Evolutionary conservation across 2,888 invertebrate species (phyloP), one percentile per base, ranked within the genome.

Genomic region (Drosophila percnosoma): DNA sequence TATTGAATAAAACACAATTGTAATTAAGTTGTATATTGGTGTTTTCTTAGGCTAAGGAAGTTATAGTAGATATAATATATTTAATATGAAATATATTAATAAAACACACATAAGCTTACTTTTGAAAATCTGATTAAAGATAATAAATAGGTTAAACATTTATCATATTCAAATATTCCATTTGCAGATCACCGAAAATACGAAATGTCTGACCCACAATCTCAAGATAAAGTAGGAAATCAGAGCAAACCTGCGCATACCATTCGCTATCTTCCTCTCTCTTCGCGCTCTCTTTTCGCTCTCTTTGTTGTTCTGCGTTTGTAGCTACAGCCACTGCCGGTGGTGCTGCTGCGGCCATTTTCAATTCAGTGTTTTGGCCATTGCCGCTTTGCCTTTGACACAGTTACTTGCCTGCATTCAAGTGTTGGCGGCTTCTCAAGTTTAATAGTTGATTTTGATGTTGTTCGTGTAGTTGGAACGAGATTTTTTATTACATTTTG

Each of bases 371-470:
- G 68, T 62, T 69, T 69, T 72, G 76, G 67, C 74, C 74, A 70
- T 55, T 76, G 74, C 38, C 45, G 64, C 72, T 68, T 76, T 87
- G 89, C 85, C 88, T 85, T 85, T 85, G 90, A 85, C 88, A 85
- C 68, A 85, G 78, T 87, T 87, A 67, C 70, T 82, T 59, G 53
- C 34, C 51, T 36, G 77, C 27, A 31, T 58, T 73, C 59, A 70
- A 82, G 88, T 80, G 70, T 65, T 57, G 57, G 15, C 49, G 27
- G 31, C 40, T 57, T 42, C 68, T 68, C 64, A 65, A 75, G 58
- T 69, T 45, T 68, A 63, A 61, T 69, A 61, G 48, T 69, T 45
- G 33, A 11, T 54, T 1, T 69, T 68, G 54, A 42, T 31, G 52
- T 53, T 53, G 55, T 29, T 11, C 6, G 6, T 67, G 58, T 49